These are phyloP conservation scores for Typhlomys cinereus DNA, from an alignment of 2,113 vertebrate species.

Conservation along the genomic window DNA sequence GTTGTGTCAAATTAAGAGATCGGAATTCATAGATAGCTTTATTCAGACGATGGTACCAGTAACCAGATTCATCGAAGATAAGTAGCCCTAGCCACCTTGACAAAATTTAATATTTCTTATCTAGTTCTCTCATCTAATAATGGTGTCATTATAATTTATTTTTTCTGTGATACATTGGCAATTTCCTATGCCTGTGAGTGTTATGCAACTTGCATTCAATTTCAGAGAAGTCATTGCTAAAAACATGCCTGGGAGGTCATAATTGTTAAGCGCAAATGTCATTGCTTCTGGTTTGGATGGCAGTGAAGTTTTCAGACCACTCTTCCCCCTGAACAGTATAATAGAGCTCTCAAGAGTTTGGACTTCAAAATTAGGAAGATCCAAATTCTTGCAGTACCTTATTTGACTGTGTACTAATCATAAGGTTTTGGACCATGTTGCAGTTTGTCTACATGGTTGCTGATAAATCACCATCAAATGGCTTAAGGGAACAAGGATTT, in stretches of 20 bases:
- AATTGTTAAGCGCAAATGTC: constrained; percentile 43
- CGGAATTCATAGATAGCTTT: constrained; percentile 68
- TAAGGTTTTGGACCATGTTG: not conserved
- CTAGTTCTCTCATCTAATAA: constrained; percentile 31
- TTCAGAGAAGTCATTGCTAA: not conserved
- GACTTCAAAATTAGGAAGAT: constrained; percentile 32
- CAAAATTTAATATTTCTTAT: constrained; percentile 30
- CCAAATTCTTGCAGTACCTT: not conserved
- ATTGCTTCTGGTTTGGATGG: constrained; percentile 34
- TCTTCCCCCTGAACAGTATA: not conserved
- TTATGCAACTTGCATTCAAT: constrained; percentile 1
- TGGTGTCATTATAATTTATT: not conserved
- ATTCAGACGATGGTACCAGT: constrained; percentile 63
- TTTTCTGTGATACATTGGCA: constrained; percentile 28
- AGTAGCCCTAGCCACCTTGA: constrained; percentile 61
- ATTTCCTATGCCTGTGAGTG: not conserved
- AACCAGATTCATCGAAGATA: constrained; percentile 64
- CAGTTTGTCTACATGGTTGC: too few relatives aligned
- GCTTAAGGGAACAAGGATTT: too few relatives aligned
- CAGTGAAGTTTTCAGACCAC: not conserved
- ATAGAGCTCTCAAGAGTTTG: not conserved
- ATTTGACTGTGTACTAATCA: not conserved
- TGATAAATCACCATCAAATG: too few relatives aligned
- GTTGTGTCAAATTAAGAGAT: constrained; percentile 69
- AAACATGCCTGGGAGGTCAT: constrained; percentile 23